Evolutionary conservation across 2,888 invertebrate species (phyloP).

Genomic region (Hipparchia sbordonii): DNA sequence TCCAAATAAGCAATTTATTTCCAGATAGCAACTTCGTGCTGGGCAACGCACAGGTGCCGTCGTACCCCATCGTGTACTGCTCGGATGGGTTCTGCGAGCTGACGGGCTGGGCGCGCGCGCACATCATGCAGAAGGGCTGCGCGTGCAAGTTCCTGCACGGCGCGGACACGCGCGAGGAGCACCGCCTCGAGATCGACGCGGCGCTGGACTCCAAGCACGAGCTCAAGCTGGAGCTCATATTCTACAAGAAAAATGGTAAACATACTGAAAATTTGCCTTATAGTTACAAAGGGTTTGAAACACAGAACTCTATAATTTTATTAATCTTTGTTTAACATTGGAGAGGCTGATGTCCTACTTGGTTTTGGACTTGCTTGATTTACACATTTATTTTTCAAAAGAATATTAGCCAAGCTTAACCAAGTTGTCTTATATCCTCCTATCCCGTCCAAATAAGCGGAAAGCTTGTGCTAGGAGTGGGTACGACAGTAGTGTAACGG

Average conservation of each 20-base stretch:
- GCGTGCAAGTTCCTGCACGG: conserved; percentile 97
- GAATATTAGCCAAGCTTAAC: too few species aligned
- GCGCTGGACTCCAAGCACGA: conserved; percentile 95
- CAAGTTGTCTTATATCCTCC: too few species aligned
- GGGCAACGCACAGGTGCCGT: conserved; percentile 96
- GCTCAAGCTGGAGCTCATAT: conserved; percentile 95
- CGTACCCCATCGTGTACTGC: conserved; percentile 97
- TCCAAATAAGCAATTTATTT: conserved; percentile 37
- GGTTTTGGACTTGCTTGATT: too few species aligned
- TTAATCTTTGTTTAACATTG: too few species aligned
- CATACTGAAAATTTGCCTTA: too few species aligned
- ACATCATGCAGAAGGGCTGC: conserved; percentile 98
- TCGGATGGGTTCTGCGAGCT: conserved; percentile 98
- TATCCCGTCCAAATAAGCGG: too few species aligned
- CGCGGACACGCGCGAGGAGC: conserved; percentile 93
- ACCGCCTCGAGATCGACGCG: conserved; percentile 93
- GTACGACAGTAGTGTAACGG: too few species aligned
- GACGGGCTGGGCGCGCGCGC: conserved; percentile 95
- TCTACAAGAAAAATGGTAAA: conserved; percentile 96
- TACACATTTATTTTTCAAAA: too few species aligned
- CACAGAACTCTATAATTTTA: too few species aligned
- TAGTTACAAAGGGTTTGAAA: too few species aligned
- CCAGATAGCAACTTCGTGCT: conserved; percentile 98
- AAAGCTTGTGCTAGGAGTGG: too few species aligned
- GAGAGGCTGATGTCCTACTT: too few species aligned